Evolutionary conservation across 2,113 vertebrate genomes (phyloP).

Genomic region (Tetraodon nigroviridis): DNA sequence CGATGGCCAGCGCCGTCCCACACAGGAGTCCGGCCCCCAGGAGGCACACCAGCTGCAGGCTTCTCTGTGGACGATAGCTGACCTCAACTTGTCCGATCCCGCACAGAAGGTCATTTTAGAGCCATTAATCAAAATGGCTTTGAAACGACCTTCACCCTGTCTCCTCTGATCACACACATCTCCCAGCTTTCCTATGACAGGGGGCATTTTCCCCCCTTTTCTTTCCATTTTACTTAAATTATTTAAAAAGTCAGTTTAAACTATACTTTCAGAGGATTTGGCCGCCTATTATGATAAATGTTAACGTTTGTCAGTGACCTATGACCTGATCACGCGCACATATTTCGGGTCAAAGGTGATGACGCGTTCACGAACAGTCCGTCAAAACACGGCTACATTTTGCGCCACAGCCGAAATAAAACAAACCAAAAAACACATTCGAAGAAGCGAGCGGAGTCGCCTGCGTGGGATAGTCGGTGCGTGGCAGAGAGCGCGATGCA

Average conservation of each 20-base stretch:
- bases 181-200: too few species aligned
- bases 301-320: background rate
- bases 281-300: background rate
- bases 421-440: background rate
- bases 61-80: conserved; percentile 54
- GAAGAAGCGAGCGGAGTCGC: background rate
- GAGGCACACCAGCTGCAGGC: conserved; percentile 71
- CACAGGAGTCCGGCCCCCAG: conserved; percentile 73
- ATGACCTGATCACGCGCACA: too few species aligned
- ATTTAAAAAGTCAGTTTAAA: too few species aligned
- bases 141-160: too few species aligned
- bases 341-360: background rate
- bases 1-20: conserved; percentile 67
- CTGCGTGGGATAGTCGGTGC: background rate
- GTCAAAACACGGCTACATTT: background rate
- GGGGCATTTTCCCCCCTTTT: too few species aligned
- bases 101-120: background rate
- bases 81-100: conserved; percentile 18
- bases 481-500: background rate
- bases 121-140: background rate
- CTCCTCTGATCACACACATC: too few species aligned
- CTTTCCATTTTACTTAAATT: too few species aligned
- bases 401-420: background rate
- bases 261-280: too few species aligned
- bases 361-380: background rate